These are phyloP conservation scores for Clarias pachynema DNA, from an alignment of 2,797 vertebrate genomes.

Conservation along the genomic window DNA sequence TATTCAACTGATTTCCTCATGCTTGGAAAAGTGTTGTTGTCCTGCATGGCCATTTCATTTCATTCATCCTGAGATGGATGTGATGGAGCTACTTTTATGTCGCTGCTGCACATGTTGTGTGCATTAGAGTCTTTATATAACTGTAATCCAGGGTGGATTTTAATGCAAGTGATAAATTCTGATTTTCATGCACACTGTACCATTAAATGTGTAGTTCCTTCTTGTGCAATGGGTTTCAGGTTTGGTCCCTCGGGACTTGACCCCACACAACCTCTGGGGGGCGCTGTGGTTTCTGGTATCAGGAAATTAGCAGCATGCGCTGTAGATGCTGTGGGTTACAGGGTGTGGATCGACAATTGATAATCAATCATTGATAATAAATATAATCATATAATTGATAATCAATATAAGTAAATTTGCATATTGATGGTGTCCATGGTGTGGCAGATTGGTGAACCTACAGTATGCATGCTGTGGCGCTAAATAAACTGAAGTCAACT, in stretches of 20 bases:
- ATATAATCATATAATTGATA: too few relatives aligned
- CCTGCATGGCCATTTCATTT: neutral
- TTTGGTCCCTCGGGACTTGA: too few relatives aligned
- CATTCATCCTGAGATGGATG: neutral
- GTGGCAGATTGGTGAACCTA: neutral
- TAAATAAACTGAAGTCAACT: neutral
- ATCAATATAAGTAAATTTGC: too few relatives aligned
- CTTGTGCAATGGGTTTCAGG: too few relatives aligned
- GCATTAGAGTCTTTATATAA: neutral
- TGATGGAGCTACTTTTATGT: neutral
- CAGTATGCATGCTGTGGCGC: neutral
- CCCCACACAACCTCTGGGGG: too few relatives aligned
- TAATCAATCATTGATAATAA: too few relatives aligned
- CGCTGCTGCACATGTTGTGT: neutral
- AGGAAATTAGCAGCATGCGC: too few relatives aligned
- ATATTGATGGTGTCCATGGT: too few relatives aligned
- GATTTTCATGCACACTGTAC: neutral
- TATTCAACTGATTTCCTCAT: neutral
- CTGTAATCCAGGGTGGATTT: neutral
- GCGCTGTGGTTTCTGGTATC: too few relatives aligned
- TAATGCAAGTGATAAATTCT: neutral
- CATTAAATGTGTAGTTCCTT: too few relatives aligned
- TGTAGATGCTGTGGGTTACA: too few relatives aligned
- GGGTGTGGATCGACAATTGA: too few relatives aligned
- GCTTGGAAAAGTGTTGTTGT: neutral